Percentiles rank a stretch among this genome's conserved stretches.
Evolutionary conservation across 1,140 invertebrate species (phyloP).

Genomic region (Cryptotermes secundus): DNA sequence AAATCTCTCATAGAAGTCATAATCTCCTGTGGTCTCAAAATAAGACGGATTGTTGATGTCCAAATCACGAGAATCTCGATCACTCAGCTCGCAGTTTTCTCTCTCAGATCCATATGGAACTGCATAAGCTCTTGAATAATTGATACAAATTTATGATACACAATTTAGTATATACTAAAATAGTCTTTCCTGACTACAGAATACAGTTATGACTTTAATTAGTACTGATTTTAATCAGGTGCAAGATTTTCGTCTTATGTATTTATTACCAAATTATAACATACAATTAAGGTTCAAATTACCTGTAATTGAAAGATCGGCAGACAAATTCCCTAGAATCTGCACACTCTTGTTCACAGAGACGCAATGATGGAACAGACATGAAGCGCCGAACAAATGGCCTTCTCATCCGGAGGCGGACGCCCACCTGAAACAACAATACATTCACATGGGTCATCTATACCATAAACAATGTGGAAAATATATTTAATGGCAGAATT

Average conservation of each 20-base stretch:
- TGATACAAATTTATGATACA: background rate
- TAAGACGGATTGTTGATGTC: constrained; percentile 80
- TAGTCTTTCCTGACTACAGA: no score
- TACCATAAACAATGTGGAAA: no score
- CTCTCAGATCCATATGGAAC: constrained; percentile 63
- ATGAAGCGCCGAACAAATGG: constrained; percentile 75
- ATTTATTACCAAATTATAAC: background rate
- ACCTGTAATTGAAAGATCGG: constrained; percentile 82
- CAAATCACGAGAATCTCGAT: constrained; percentile 78
- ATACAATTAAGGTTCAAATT: constrained; percentile 24
- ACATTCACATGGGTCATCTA: no score
- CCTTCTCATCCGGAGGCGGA: constrained; percentile 70
- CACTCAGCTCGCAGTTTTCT: constrained; percentile 87
- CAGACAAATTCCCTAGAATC: constrained; percentile 84
- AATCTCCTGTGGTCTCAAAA: constrained; percentile 80
- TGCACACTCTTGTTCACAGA: constrained; percentile 80
- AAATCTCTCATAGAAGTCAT: constrained; percentile 82
- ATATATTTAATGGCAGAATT: no score
- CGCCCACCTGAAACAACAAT: constrained; percentile 54
- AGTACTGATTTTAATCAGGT: background rate
- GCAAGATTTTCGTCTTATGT: background rate
- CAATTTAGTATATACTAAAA: no score
- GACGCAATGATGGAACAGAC: constrained; percentile 67
- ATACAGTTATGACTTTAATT: no score
- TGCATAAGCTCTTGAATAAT: constrained; percentile 39